phyloP scores from a whole-genome alignment of 2,113 vertebrate species.

The Amblyopsis rosae region DNA sequence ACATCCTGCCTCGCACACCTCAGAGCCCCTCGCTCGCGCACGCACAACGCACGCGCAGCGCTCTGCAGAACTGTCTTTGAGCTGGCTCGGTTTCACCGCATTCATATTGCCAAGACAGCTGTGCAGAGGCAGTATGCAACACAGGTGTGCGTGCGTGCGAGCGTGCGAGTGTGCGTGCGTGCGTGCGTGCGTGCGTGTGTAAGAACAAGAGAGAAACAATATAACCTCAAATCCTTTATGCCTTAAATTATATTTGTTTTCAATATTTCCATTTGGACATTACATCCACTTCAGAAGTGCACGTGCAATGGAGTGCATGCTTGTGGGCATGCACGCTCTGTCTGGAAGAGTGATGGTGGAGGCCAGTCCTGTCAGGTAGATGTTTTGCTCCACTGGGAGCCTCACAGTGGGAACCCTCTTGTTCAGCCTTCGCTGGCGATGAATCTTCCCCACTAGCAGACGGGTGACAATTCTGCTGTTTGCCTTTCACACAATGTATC shows the following conservation, averaged over 20 bases:
- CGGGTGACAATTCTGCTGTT: conserved; percentile 62
- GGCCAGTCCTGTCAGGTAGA: conserved; percentile 40
- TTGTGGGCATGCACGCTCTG: conserved; percentile 24
- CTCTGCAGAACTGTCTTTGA: conserved; percentile 35
- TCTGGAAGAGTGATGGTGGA: conserved; percentile 58
- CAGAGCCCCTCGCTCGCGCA: conserved; percentile 1
- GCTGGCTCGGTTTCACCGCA: conserved; percentile 20
- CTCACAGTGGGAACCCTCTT: conserved; percentile 52
- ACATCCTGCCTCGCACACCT: conserved; percentile 38
- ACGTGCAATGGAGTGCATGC: conserved; percentile 16
- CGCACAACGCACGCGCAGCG: conserved; percentile 10
- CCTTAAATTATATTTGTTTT: conserved; percentile 8
- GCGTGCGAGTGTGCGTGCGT: conserved; percentile 19
- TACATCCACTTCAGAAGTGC: conserved; percentile 25
- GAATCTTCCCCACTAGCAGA: conserved; percentile 45
- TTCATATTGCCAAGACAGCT: conserved; percentile 59
- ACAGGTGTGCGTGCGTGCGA: conserved; percentile 52
- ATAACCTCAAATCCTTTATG: too few species aligned
- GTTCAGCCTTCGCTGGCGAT: conserved; percentile 24
- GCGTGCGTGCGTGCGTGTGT: conserved; percentile 22
- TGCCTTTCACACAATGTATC: conserved; percentile 59
- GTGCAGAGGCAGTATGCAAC: conserved; percentile 28
- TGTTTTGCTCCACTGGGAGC: conserved; percentile 54
- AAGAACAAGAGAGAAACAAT: neutral
- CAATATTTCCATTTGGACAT: neutral